Conservation (phyloP, 2,113 vertebrate species). For the Catharus fuscescens region DNA sequence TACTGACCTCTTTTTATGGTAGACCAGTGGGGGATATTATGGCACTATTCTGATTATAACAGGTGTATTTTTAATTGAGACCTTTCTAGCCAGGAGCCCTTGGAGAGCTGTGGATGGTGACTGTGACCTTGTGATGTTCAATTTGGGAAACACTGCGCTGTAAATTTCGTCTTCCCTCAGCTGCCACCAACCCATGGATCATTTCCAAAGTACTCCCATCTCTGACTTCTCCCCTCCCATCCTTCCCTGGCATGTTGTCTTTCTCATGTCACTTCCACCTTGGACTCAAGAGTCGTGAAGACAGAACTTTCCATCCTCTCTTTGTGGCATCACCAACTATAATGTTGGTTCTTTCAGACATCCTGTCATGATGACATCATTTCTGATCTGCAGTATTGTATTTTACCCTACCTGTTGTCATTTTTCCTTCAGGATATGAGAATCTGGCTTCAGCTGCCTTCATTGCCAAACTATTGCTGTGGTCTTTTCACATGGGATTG, state of each 20-base stretch:
- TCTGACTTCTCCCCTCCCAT: not conserved
- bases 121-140: not conserved
- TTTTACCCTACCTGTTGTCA: fast-evolving
- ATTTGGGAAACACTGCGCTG: not conserved
- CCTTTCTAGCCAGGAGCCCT: not conserved
- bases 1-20: not conserved
- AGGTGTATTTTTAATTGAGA: not conserved
- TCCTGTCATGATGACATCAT: not conserved
- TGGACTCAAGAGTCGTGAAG: not conserved
- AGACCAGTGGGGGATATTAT: not conserved
- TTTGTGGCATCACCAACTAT: not conserved
- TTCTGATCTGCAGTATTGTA: not conserved
- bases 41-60: not conserved
- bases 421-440: not conserved
- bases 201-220: not conserved
- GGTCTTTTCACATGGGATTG: not conserved
- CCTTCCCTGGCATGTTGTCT: not conserved
- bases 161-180: not conserved
- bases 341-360: not conserved
- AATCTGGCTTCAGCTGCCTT: not conserved
- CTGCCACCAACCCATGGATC: not conserved
- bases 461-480: not conserved
- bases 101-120: not conserved
- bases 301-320: not conserved
- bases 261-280: not conserved